These are phyloP conservation scores for Rana temporaria DNA, from an alignment of 2,113 vertebrate genomes.

Conservation along the genomic window DNA sequence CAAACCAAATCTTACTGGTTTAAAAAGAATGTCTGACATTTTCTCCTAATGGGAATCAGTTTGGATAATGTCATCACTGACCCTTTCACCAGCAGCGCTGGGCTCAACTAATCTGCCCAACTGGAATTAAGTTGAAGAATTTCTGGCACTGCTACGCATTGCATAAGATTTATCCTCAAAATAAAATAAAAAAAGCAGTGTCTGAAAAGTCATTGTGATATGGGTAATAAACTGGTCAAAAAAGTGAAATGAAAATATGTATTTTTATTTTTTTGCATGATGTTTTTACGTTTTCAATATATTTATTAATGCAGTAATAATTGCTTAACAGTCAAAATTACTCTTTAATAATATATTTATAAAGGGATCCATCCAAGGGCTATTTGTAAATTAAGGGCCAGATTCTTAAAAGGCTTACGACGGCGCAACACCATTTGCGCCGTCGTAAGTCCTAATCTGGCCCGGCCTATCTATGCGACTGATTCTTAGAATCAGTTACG, in stretches of 20 bases:
- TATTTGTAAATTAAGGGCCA: too few species aligned
- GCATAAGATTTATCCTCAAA: background rate
- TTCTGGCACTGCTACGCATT: background rate
- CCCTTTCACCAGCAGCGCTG: constrained; percentile 40
- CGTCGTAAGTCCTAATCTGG: too few species aligned
- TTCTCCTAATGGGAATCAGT: constrained; percentile 48
- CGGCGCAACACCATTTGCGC: too few species aligned
- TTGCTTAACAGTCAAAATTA: too few species aligned
- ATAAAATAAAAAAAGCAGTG: constrained; percentile 9
- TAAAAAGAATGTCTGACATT: constrained; percentile 50
- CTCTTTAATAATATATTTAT: too few species aligned
- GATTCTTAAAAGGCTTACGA: too few species aligned
- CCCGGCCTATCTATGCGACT: too few species aligned
- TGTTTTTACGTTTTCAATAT: background rate
- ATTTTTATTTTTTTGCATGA: background rate
- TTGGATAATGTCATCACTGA: constrained; percentile 50
- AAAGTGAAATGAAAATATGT: background rate
- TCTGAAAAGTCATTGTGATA: constrained; percentile 42
- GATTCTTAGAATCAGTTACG: too few species aligned
- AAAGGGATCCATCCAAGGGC: too few species aligned
- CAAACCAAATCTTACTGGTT: constrained; percentile 40
- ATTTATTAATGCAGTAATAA: background rate
- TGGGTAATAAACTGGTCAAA: constrained; percentile 10
- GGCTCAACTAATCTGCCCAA: constrained; percentile 16
- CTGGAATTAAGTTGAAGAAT: constrained; percentile 45